These are phyloP conservation scores for Turdus rufiventris DNA, from an alignment of 2,113 vertebrate genomes.

Conservation along the genomic window DNA sequence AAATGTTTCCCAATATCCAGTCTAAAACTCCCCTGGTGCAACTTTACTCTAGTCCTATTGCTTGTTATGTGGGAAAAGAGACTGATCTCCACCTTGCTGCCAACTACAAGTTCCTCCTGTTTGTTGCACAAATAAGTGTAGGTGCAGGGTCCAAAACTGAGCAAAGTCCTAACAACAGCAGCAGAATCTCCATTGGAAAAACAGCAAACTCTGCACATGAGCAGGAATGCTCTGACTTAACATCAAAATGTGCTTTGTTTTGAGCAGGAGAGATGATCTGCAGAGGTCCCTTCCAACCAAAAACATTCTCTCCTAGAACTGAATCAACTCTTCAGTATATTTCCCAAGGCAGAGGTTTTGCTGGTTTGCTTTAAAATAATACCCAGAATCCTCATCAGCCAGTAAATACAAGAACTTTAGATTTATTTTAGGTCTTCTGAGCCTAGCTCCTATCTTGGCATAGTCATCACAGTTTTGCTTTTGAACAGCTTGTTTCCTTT, in stretches of 20 bases:
- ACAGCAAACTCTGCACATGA: not conserved
- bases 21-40: not conserved
- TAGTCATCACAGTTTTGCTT: slow-evolving; percentile 43
- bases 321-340: not conserved
- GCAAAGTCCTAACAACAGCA: not conserved
- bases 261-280: not conserved
- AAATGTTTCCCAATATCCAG: not conserved
- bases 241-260: not conserved
- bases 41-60: not conserved
- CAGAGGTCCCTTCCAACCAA: not conserved
- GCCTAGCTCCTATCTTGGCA: slow-evolving; percentile 25
- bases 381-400: not conserved
- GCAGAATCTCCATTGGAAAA: not conserved
- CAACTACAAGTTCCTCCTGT: not conserved
- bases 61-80: not conserved
- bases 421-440: slow-evolving; percentile 18
- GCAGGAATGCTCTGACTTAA: not conserved
- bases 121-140: not conserved
- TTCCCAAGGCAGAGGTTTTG: not conserved
- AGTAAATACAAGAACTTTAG: not conserved
- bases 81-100: no score
- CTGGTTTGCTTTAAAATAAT: not conserved
- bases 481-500: slow-evolving; percentile 57
- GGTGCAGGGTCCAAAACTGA: not conserved
- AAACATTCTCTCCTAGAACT: not conserved